Evolutionary conservation across 2,113 vertebrate species (phyloP), one percentile per base, ranked within the genome.

Genomic region (Chloropsis cyanopogon): DNA sequence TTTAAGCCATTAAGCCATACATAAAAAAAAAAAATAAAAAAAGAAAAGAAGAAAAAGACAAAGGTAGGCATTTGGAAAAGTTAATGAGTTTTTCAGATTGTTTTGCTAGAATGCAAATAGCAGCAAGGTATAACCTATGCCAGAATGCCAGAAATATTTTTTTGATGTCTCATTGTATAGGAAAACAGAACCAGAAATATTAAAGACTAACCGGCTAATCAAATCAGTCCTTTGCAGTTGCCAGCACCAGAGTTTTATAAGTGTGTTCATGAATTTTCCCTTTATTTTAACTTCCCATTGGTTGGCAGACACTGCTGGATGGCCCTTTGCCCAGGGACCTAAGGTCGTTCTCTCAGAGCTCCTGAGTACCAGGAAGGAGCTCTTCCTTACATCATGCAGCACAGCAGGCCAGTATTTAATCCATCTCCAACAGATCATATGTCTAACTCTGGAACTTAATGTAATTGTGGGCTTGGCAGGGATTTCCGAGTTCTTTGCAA

Each of bases 381-480:
- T 73, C 7, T 39, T 57, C 49, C 41, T 84, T 81, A 37, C 42
- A 19, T 69, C 87, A 23, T 23, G 26, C 47, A 64, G 41, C 52
- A 52, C 29, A 79, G 53, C 66, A 79, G 84, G 31, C 14, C 84
- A 76, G 53, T n/a, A 12, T 60, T 82, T 72, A 71, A 85, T 79
- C 41, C 70, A 57, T 64, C 78, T 71, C 49, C 49, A n/a, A 82
- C 13, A 89, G 82, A 85, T 93, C 84, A 46, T 76, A 25, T 42
- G n/a, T 72, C 87, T 61, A 9, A 82, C 53, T 86, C 65, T 54
- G n/a, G 8, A 85, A 28, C 53, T 57, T 82, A 96, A 95, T 53
- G 31, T 21, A 69, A 37, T 79, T 79, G 33, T 72, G 61, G 69
- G 7, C 46, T 96, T 97, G 90, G 71, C 82, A 85, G 33, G 20